Base-by-base conservation (phyloP, 1,140 invertebrate genomes). In the Polypedilum vanderplanki region DNA sequence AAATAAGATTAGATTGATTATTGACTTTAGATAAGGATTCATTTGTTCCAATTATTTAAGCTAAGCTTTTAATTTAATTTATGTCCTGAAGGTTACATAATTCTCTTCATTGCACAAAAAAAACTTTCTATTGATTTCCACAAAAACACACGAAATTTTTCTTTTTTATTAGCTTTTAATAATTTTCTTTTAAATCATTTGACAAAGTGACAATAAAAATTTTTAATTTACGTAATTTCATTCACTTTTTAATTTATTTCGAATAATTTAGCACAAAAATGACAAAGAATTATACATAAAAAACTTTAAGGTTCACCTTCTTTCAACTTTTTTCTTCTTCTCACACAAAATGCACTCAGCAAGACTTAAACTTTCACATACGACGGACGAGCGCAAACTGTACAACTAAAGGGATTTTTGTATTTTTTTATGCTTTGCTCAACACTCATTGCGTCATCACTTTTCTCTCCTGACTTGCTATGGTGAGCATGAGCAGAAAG, bases 11-110 rank as follows among this genome's bases (percentile, higher is more conserved):
- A n/a, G n/a, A n/a, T n/a, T n/a, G n/a, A n/a, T n/a, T n/a, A n/a
- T n/a, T n/a, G n/a, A n/a, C n/a, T n/a, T n/a, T n/a, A n/a, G n/a
- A n/a, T n/a, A n/a, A n/a, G n/a, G n/a, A n/a, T n/a, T n/a, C n/a
- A n/a, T 33, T 33, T 33, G 24, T 33, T 33, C 24, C 24, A 33
- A 33, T 33, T 33, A 33, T 3, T 33, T 33, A 5, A 5, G 24
- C 5, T 33, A 1, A 3, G 1, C 5, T 33, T n/a, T 4, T 57
- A 57, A 57, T 57, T 57, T 12, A 3, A 57, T 57, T 57, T 57
- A 12, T 57, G 46, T 57, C 46, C 46, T 57, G 46, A 57, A 57
- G 46, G 46, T 57, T 57, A 57, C 46, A 57, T 57, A 57, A 57
- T 57, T 57, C 15, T 57, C 10, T 57, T 57, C 12, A 15, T 57